phyloP scores from a whole-genome alignment of 2,888 invertebrate genomes.

The Cephus nigrinus region DNA sequence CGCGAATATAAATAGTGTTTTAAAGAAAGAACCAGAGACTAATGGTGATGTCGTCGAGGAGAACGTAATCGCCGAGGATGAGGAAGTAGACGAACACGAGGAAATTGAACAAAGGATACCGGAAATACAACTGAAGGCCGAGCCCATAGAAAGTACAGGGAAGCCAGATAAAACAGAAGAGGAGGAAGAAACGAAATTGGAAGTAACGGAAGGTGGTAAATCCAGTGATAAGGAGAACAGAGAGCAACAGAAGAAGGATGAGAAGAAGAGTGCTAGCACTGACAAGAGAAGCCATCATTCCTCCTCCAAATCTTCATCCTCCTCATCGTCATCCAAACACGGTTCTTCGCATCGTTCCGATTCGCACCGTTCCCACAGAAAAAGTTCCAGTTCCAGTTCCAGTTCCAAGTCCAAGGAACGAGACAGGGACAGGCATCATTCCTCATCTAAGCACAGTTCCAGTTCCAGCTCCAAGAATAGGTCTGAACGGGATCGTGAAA shows the following conservation, averaged over 20 bases:
- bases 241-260: conserved; percentile 66
- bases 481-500: conserved; percentile 61
- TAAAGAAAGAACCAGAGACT: conserved; percentile 44
- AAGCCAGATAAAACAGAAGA: conserved; percentile 31
- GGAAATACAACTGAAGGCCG: conserved; percentile 12
- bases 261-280: conserved; percentile 59
- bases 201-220: conserved; percentile 68
- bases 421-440: background rate
- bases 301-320: conserved; percentile 54
- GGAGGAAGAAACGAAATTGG: conserved; percentile 41
- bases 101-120: conserved; percentile 1
- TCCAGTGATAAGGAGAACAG: conserved; percentile 69
- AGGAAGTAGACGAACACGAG: conserved; percentile 43
- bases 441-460: conserved; percentile 15
- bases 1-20: conserved; percentile 51
- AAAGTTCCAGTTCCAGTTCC: conserved; percentile 45
- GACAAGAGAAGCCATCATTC: conserved; percentile 63
- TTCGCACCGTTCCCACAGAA: conserved; percentile 47
- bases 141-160: conserved; percentile 18
- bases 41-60: conserved; percentile 43
- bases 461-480: conserved; percentile 47
- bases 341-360: conserved; percentile 50
- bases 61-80: conserved; percentile 41
- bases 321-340: conserved; percentile 55
- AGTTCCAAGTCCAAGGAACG: conserved; percentile 18